Conservation (phyloP, 2,888 invertebrate genomes). For the Harpalus rufipes region DNA sequence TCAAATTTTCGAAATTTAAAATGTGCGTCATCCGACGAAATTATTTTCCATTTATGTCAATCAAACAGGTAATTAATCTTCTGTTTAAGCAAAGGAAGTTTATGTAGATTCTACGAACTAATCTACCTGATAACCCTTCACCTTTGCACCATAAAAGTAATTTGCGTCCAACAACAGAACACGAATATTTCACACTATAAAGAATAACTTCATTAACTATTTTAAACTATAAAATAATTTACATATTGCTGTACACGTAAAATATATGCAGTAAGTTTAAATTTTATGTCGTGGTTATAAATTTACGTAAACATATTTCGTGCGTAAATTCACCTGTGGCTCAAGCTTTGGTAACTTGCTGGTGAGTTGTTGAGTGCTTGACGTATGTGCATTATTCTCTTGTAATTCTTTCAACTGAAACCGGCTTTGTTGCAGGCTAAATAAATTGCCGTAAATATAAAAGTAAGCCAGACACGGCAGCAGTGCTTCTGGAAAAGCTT, state of each 20-base stretch:
- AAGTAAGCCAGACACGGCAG: not conserved
- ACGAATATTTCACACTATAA: not conserved
- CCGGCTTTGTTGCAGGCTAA: not conserved
- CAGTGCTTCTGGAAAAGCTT: not conserved
- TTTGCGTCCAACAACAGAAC: no score
- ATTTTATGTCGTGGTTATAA: conserved; percentile 35
- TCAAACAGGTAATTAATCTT: not conserved
- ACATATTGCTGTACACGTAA: conserved; percentile 26
- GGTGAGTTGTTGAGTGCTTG: conserved; percentile 12
- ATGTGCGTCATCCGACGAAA: not conserved
- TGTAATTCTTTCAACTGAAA: not conserved
- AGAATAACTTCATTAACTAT: conserved; percentile 14
- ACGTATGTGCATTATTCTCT: conserved; percentile 11
- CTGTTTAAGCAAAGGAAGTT: not conserved
- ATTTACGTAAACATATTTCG: conserved; percentile 44
- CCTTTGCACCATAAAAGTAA: no score
- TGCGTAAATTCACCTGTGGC: conserved; percentile 50
- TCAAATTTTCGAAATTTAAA: not conserved
- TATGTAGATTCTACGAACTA: not conserved
- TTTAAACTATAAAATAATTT: conserved; percentile 28
- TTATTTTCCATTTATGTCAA: not conserved
- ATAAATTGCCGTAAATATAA: conserved; percentile 22
- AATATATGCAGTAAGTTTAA: conserved; percentile 29
- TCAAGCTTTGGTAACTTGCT: not conserved
- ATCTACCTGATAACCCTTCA: no score